These are phyloP conservation scores for Invenusta paracnida DNA, from an alignment of 2,888 invertebrate genomes.

Conservation along the genomic window DNA sequence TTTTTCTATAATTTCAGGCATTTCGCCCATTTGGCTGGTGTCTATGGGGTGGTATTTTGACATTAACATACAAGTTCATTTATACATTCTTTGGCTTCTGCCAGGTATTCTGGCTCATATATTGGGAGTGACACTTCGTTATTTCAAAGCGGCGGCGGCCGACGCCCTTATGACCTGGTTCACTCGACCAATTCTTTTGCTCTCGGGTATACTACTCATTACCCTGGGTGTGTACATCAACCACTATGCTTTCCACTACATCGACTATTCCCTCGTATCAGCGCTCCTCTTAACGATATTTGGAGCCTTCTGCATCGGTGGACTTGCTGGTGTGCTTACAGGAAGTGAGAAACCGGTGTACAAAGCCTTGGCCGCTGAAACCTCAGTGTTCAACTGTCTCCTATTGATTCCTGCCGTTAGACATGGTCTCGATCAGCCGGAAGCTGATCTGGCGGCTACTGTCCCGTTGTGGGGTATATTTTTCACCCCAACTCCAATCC, in stretches of 20 bases:
- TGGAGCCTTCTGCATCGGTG: constrained; percentile 51
- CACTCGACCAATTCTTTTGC: constrained; percentile 56
- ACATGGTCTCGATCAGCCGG: constrained; percentile 54
- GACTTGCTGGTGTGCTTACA: constrained; percentile 50
- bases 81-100: constrained; percentile 51
- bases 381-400: constrained; percentile 55
- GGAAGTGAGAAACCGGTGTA: constrained; percentile 51
- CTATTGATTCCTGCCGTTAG: constrained; percentile 55
- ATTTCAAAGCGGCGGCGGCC: constrained; percentile 52
- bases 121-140: constrained; percentile 53
- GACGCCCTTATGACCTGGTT: constrained; percentile 57
- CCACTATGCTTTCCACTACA: constrained; percentile 56
- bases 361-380: constrained; percentile 55
- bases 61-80: constrained; percentile 35
- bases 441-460: constrained; percentile 53
- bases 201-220: constrained; percentile 56
- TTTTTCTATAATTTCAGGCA: constrained; percentile 14
- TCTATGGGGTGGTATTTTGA: constrained; percentile 31
- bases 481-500: constrained; percentile 52
- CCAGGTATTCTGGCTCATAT: constrained; percentile 53
- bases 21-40: constrained; percentile 38
- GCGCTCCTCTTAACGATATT: constrained; percentile 41
- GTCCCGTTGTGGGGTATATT: constrained; percentile 58
- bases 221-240: constrained; percentile 60
- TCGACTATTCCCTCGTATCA: constrained; percentile 48